Percentiles rank a stretch among this genome's conserved stretches.
These are phyloP conservation scores for Lasiurus borealis DNA, from an alignment of 2,113 vertebrate genomes.

Conservation along the genomic window DNA sequence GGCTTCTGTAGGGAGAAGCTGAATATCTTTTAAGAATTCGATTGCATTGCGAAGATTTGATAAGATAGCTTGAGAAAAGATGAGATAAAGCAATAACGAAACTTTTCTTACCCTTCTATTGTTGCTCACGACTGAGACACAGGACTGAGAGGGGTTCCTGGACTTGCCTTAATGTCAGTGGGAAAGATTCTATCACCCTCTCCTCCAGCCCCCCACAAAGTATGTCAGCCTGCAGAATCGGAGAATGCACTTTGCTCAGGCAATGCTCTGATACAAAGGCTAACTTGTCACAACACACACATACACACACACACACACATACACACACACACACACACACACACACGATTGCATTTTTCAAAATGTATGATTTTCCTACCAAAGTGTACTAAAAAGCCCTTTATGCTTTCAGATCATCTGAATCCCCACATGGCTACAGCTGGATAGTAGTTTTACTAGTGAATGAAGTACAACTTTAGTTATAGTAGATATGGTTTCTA, in stretches of 20 bases:
- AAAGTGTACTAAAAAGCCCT: slow-evolving; percentile 18
- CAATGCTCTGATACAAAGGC: background rate
- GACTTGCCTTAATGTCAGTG: background rate
- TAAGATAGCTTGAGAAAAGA: slow-evolving; percentile 12
- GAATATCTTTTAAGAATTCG: slow-evolving; percentile 34
- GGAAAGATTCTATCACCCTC: background rate
- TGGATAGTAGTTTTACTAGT: slow-evolving; percentile 24
- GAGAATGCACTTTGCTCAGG: background rate
- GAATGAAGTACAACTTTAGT: background rate
- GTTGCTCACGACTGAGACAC: background rate
- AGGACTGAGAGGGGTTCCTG: background rate
- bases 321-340: slow-evolving; percentile 15
- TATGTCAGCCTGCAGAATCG: background rate
- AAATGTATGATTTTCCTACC: background rate
- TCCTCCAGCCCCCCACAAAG: background rate
- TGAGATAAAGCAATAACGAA: slow-evolving; percentile 7
- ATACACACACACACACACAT: too few species aligned
- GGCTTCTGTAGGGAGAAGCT: background rate
- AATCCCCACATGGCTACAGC: background rate
- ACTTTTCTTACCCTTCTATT: background rate
- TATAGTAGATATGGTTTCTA: background rate
- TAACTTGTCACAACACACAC: slow-evolving; percentile 6
- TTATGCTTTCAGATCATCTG: background rate
- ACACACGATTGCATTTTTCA: background rate
- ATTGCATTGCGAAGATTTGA: background rate